Evolutionary conservation across 2,113 vertebrate genomes (phyloP), one percentile per base, ranked within the genome.

Genomic region (Oxygymnocypris stewartii): DNA sequence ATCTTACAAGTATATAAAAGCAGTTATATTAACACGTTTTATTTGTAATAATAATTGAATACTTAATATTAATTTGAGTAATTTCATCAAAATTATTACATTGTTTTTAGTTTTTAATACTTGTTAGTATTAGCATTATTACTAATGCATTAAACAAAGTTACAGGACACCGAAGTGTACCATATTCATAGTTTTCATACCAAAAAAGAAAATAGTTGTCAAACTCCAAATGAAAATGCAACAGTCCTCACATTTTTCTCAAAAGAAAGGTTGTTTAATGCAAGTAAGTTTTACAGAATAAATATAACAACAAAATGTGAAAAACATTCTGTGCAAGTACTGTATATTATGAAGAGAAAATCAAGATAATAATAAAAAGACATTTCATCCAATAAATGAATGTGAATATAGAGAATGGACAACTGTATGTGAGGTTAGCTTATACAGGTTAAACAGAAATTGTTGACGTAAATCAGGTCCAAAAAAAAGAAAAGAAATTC

Each of bases 201-300:
- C 69, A 12, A 42, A 73, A n/a, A n/a, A n/a, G n/a, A n/a, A n/a
- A n/a, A n/a, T n/a, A n/a, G n/a, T n/a, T n/a, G n/a, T n/a, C n/a
- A n/a, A 67, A 65, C 61, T 65, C n/a, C 3, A 40, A 71, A 73
- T 40, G 16, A 73, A 73, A 71, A 69, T 35, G 13, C 31, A 71
- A 73, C 1, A 42, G 69, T 42, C 69, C 69, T 42, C 35, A 42
- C 2, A 40, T 78, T 78, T 31, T 35, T 78, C 10, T 23, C 42
- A 71, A 82, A 71, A n/a, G 3, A 69, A 82, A 71, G 35, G 59
- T 82, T 31, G 44, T 78, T 82, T 82, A 82, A 65, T 82, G 40
- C 40, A 82, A 67, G 44, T 4, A 78, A 20, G 40, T 65, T n/a
- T 82, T 47, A 67, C 79, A 71, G 42, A 12, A 82, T 23, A 35